phyloP scores from a whole-genome alignment of 2,888 invertebrate genomes.

The Polydesmus complanatus region DNA sequence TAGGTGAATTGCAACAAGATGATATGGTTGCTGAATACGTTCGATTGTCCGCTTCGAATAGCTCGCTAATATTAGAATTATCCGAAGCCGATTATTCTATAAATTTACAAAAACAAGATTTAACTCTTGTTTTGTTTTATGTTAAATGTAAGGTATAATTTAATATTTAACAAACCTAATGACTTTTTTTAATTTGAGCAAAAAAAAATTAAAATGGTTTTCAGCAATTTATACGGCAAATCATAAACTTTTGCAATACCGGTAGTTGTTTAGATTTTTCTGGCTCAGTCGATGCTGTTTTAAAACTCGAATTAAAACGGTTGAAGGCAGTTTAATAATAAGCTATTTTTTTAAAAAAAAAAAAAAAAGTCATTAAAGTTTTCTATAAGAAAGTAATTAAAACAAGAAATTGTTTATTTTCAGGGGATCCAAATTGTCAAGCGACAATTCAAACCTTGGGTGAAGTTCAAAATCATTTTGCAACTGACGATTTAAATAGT shows the following conservation, averaged over 20 bases:
- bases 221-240: too few species aligned
- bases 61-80: not conserved
- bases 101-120: not conserved
- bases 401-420: not conserved
- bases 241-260: too few species aligned
- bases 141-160: not conserved
- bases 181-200: too few species aligned
- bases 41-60: not conserved
- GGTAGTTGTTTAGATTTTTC: too few species aligned
- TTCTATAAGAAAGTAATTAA: not conserved
- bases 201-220: too few species aligned
- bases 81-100: not conserved
- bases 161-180: too few species aligned
- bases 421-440: constrained; percentile 4
- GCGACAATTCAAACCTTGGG: not conserved
- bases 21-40: constrained; percentile 1
- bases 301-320: not conserved
- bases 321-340: too few species aligned
- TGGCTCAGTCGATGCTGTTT: not conserved
- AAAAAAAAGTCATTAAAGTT: too few species aligned
- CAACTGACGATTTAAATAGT: not conserved
- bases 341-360: too few species aligned
- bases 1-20: constrained; percentile 2
- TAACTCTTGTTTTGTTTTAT: not conserved
- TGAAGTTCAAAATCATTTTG: not conserved